Conservation (phyloP, 2,888 invertebrate genomes). For the Habrosyne pyritoides region DNA sequence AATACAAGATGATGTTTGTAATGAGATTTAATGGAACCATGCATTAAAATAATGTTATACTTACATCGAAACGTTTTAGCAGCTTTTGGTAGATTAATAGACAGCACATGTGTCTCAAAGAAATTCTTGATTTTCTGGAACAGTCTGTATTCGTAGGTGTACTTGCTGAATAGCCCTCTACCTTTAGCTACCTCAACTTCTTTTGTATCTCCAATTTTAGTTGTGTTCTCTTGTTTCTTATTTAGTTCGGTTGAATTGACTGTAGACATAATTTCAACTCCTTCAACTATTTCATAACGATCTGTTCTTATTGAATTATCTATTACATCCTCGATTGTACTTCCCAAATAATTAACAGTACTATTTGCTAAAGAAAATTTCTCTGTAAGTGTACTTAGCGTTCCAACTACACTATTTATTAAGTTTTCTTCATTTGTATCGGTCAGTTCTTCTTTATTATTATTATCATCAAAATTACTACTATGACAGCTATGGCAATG, state of each 20-base stretch:
- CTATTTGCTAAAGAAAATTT: constrained; percentile 62
- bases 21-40: no score
- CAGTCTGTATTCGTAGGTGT: constrained; percentile 80
- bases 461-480: constrained; percentile 43
- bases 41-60: no score
- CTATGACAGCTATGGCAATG: constrained; percentile 76
- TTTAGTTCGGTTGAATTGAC: constrained; percentile 25
- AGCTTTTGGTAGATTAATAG: constrained; percentile 87
- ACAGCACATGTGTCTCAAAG: constrained; percentile 84
- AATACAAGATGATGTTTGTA: no score
- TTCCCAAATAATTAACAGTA: constrained; percentile 69
- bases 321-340: constrained; percentile 81
- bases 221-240: constrained; percentile 17
- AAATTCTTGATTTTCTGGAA: constrained; percentile 84
- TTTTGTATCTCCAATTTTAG: constrained; percentile 15
- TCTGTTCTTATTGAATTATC: constrained; percentile 83
- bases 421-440: constrained; percentile 31
- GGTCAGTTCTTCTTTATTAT: constrained; percentile 29
- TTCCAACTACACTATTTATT: constrained; percentile 57
- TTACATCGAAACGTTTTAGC: constrained; percentile 86
- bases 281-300: constrained; percentile 82
- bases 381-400: constrained; percentile 56
- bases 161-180: constrained; percentile 67
- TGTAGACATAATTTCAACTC: constrained; percentile 76
- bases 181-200: constrained; percentile 42